Evolutionary conservation across 2,113 vertebrate genomes (phyloP), one percentile per base, ranked within the genome.

Genomic region (Eptesicus fuscus): DNA sequence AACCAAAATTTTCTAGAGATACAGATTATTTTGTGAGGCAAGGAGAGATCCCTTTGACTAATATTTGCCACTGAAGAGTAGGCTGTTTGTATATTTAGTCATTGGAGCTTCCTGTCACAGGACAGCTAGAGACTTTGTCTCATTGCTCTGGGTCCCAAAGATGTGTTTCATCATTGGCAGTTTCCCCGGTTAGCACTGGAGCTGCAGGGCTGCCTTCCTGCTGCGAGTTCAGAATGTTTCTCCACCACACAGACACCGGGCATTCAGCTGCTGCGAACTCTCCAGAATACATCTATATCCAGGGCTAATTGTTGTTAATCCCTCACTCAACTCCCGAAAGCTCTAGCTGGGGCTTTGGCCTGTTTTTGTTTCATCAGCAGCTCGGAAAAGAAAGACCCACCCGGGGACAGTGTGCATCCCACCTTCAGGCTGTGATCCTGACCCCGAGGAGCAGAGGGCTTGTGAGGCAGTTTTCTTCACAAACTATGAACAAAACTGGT

Each of bases 81-180:
- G 25, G 67, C 42, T 88, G 53, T 96, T 90, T 96, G 94, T 95
- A 35, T 96, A 61, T 93, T 97, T 96, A 95, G 71, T 92, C 61
- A 88, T 90, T 80, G 92, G 77, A 30, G 18, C n/a, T 90, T 92
- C 96, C 92, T 88, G 73, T 85, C 88, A 59, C 30, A 30, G 53
- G 70, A 87, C 12, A 88, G 61, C 53, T 78, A 30, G 84, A 51
- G 59, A 40, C 56, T 69, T 95, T 69, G 79, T 90, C 86, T 73
- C 61, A 32, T 76, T 93, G 56, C 61, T 86, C 56, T 40, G 6
- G 18, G 83, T 74, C 95, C 86, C 69, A 53, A 88, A 95, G 74
- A 80, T 90, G 80, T 94, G 71, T 79, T 88, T 89, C 37, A 18
- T 89, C 93, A 32, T 30, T 2, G 35, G 10, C 2, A 67, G 9